Conservation (phyloP, 2,113 vertebrate species). For the Phocoena sinus region DNA sequence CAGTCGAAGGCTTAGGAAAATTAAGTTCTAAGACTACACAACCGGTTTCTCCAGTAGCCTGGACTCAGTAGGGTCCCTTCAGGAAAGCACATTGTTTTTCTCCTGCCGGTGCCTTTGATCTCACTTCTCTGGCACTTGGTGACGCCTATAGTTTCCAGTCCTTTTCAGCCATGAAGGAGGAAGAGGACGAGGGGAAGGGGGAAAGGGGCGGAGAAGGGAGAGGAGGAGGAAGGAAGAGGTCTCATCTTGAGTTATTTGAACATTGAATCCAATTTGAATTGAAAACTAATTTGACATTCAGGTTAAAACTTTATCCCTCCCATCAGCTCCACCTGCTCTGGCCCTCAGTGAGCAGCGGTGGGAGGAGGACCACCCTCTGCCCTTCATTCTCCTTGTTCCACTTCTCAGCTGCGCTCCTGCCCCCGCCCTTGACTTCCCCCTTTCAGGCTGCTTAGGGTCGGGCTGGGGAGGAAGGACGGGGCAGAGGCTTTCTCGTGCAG, state of each 20-base stretch:
- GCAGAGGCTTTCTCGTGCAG: not conserved
- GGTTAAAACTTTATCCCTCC: not conserved
- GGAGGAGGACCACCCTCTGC: accelerated
- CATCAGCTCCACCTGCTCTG: not conserved
- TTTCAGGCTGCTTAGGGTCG: not conserved
- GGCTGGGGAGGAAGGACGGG: no score
- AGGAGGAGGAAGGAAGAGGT: not conserved
- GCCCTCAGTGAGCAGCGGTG: not conserved
- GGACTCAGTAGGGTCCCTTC: not conserved
- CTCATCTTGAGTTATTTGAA: not conserved
- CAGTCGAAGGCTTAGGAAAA: not conserved
- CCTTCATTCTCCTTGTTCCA: not conserved
- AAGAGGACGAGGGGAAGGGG: not conserved
- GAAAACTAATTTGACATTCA: not conserved
- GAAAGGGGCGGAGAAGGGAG: not conserved
- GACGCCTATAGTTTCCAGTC: not conserved
- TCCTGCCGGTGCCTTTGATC: not conserved
- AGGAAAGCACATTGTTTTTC: not conserved
- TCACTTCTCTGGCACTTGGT: not conserved
- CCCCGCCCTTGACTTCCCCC: accelerated
- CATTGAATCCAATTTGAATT: not conserved
- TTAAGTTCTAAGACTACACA: not conserved
- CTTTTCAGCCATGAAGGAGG: not conserved
- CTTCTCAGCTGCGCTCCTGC: not conserved
- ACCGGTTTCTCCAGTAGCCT: not conserved